These are phyloP conservation scores for Dermochelys coriacea DNA, from an alignment of 2,797 vertebrate genomes.

Conservation along the genomic window DNA sequence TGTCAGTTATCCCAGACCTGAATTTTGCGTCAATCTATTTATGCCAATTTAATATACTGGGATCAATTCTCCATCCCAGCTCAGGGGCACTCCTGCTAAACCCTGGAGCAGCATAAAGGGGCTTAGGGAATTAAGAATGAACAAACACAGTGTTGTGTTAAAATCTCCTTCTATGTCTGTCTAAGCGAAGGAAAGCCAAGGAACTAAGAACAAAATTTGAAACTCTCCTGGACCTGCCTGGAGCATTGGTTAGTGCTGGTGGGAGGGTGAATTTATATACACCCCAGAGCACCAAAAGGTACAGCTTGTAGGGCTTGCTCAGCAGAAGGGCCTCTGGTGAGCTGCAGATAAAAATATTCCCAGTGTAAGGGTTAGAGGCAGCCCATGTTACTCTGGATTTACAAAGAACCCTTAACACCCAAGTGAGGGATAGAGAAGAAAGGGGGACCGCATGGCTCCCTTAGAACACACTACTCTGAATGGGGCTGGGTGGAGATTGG, in stretches of 20 bases:
- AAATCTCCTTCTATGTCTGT: background rate
- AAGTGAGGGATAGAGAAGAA: background rate
- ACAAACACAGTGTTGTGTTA: background rate
- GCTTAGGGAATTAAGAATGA: background rate
- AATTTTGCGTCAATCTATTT: background rate
- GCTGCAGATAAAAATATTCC: background rate
- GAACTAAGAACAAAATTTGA: background rate
- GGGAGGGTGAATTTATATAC: background rate
- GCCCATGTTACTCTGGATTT: rapidly evolving
- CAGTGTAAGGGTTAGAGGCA: rapidly evolving
- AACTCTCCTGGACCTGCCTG: background rate
- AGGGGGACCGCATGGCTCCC: constrained; percentile 45
- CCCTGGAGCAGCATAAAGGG: background rate
- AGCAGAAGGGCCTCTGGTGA: background rate
- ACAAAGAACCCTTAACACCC: background rate
- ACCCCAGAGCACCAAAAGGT: background rate
- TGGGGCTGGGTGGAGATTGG: constrained; percentile 54
- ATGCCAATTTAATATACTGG: background rate
- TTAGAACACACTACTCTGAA: constrained; percentile 16
- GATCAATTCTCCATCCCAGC: background rate
- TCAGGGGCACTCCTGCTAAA: background rate
- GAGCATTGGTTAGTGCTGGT: background rate
- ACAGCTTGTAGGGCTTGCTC: background rate
- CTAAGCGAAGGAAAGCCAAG: background rate
- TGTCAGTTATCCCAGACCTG: background rate